Base-by-base conservation (phyloP, 2,797 vertebrate species). In the Sebastes baramenuke region DNA sequence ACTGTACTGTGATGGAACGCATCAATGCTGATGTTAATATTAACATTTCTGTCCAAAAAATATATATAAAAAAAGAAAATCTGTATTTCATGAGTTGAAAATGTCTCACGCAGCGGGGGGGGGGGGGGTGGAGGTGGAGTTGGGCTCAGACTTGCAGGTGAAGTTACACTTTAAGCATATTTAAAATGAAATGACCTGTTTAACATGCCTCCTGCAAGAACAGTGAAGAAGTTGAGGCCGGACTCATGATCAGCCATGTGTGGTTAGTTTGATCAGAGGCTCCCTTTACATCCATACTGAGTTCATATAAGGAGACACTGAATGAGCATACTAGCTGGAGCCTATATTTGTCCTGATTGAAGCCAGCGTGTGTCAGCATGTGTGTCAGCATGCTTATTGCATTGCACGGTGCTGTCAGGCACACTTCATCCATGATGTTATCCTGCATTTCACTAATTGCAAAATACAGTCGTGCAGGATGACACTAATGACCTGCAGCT, bases 131-230 rank as follows among this genome's bases (percentile, higher is more conserved):
- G 25, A 30, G 58, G 30, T 5, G 29, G 58, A 42, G 36, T 14
- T 14, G 36, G 36, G 16, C 16, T 60, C 16, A 9, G 14, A 29
- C 58, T 27, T 60, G 14, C 4, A 14, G 58, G 7, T 30, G 27
- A 29, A 30, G 16, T 30, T 11, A 61, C 16, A 59, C 25, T 59
- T 18, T 8, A 72, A 64, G 49, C 7, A 55, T 59, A 78, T 72
- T 77, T 66, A 55, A 75, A 59, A 66, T 14, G 8, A 55, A 55
- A 69, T 18, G 25, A 32, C 42, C 18, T 6, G n/a, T 70, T 24
- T 52, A 61, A 74, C 54, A 32, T 62, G 58, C 73, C n/a, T 64
- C 73, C n/a, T 59, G 22, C 27, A 74, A 49, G 55, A 70, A 30
- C 58, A 22, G 24, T 49, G 46, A 49, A 49, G 46, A 49, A 49